phyloP scores from a whole-genome alignment of 2,113 vertebrate genomes.

The Alces alces region DNA sequence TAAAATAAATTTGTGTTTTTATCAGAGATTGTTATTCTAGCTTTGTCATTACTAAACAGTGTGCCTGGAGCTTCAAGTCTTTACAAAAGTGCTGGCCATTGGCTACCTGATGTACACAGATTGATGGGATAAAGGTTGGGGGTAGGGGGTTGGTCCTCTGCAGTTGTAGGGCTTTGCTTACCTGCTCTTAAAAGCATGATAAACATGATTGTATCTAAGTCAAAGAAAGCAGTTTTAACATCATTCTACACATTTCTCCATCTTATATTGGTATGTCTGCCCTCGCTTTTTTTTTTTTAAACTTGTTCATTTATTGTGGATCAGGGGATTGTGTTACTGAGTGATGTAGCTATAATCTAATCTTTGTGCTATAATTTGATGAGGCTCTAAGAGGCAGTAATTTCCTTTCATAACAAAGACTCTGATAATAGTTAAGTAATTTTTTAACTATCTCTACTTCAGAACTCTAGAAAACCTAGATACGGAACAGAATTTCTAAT shows the following conservation, averaged over 20 bases:
- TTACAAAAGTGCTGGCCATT: slow-evolving; percentile 9
- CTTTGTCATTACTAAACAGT: neutral
- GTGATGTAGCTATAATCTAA: slow-evolving; percentile 36
- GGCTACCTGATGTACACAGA: neutral
- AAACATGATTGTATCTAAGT: neutral
- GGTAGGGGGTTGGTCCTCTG: neutral
- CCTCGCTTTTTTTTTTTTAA: neutral
- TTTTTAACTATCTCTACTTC: neutral
- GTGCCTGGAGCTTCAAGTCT: slow-evolving; percentile 41
- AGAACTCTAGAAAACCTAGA: neutral
- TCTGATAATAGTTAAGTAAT: slow-evolving; percentile 36
- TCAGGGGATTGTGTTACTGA: slow-evolving; percentile 25
- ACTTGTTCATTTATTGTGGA: slow-evolving; percentile 1
- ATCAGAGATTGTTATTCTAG: neutral
- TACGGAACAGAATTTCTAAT: neutral
- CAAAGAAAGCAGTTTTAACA: neutral
- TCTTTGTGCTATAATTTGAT: slow-evolving; percentile 42
- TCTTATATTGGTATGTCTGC: neutral
- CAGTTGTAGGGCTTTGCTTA: neutral
- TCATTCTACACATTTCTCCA: neutral
- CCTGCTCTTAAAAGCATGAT: neutral
- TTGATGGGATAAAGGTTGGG: neutral
- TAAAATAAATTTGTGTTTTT: neutral
- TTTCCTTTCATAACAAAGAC: slow-evolving; percentile 38
- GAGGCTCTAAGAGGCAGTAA: slow-evolving; percentile 10